Evolutionary conservation across 2,888 invertebrate genomes (phyloP).

Genomic region (Eretmocerus hayati): DNA sequence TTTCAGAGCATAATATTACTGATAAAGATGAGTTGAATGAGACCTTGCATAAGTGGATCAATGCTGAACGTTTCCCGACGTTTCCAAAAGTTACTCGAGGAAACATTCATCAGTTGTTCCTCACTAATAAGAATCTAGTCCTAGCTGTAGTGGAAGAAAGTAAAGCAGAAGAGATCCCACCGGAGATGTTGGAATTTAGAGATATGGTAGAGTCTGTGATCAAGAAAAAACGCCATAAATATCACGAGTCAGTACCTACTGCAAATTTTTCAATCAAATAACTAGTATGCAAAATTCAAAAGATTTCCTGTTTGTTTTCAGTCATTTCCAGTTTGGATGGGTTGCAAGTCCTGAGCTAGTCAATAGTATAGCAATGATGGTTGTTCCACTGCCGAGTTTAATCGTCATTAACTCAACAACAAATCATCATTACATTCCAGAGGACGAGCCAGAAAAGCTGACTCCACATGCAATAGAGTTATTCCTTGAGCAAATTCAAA

Average conservation of each 20-base stretch:
- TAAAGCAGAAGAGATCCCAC: conserved; percentile 70
- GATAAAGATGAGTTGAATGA: conserved; percentile 56
- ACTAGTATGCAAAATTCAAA: conserved; percentile 1
- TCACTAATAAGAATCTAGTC: conserved; percentile 80
- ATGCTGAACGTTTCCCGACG: conserved; percentile 79
- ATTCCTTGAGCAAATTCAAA: conserved; percentile 70
- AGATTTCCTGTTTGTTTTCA: conserved; percentile 33
- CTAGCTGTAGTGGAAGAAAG: conserved; percentile 84
- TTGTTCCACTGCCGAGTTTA: conserved; percentile 74
- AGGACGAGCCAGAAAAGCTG: conserved; percentile 72
- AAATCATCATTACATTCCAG: conserved; percentile 86
- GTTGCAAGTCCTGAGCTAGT: conserved; percentile 83
- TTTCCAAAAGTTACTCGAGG: conserved; percentile 83
- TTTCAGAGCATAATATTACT: conserved; percentile 32
- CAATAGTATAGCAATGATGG: conserved; percentile 88
- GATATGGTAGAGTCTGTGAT: conserved; percentile 80
- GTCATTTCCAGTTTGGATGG: conserved; percentile 91
- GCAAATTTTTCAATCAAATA: neutral
- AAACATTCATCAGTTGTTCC: conserved; percentile 75
- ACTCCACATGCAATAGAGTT: conserved; percentile 70
- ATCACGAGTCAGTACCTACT: conserved; percentile 55
- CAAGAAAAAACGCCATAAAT: conserved; percentile 65
- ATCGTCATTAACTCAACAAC: conserved; percentile 88
- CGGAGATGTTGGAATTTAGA: conserved; percentile 73
- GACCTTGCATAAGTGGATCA: conserved; percentile 79